Conservation (phyloP, 2,113 vertebrate genomes). For the Cyanoliseus patagonus region DNA sequence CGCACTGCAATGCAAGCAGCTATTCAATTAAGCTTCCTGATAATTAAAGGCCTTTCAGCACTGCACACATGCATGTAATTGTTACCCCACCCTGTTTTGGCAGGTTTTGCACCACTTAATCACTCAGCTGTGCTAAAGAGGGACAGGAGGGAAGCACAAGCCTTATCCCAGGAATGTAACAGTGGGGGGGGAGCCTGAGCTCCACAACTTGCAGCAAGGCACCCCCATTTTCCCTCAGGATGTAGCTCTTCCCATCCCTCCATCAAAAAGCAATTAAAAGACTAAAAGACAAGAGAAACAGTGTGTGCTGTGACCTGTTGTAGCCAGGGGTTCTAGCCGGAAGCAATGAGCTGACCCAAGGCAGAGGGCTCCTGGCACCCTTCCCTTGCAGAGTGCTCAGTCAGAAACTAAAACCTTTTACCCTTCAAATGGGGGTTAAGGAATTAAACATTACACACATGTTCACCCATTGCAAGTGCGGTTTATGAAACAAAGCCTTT, state of each 20-base stretch:
- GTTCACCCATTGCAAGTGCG: neutral
- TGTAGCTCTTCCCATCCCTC: neutral
- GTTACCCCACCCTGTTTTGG: neutral
- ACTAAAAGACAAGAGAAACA: neutral
- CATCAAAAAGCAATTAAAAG: neutral
- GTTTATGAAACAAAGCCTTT: neutral
- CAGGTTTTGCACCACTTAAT: neutral
- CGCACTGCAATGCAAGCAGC: neutral
- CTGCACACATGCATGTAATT: neutral
- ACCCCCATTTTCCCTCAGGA: neutral
- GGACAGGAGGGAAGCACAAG: neutral
- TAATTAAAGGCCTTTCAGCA: slow-evolving; percentile 27
- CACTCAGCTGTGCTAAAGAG: neutral
- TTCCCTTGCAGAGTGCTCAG: rapidly evolving
- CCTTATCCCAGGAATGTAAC: neutral
- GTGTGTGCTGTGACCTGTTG: neutral
- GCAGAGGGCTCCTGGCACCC: neutral
- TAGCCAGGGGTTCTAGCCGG: neutral
- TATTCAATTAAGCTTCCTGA: neutral
- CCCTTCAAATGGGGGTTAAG: rapidly evolving
- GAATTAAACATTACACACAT: rapidly evolving
- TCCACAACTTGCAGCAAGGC: neutral
- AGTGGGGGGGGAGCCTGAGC: rapidly evolving
- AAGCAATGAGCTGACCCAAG: neutral
- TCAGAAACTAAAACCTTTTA: neutral